phyloP scores from a whole-genome alignment of 2,797 vertebrate genomes.

The Pteropus rufus region DNA sequence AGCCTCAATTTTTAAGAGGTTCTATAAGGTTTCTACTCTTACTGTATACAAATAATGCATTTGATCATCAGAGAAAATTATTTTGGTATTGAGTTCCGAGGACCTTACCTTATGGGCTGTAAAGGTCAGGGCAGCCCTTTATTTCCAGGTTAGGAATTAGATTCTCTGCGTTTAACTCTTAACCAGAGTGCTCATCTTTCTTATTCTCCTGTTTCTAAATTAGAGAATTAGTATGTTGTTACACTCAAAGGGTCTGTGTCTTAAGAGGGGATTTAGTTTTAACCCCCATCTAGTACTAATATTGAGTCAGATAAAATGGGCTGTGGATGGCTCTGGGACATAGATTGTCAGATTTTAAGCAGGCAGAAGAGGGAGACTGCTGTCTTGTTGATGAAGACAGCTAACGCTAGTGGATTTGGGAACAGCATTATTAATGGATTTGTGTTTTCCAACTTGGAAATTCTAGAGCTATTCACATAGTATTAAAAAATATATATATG shows the following conservation, averaged over 20 bases:
- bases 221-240: not conserved
- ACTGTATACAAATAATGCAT: not conserved
- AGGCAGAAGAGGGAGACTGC: not conserved
- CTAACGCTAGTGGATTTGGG: not conserved
- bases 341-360: not conserved
- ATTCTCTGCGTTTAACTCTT: not conserved
- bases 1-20: not conserved
- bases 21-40: not conserved
- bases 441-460: not conserved
- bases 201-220: not conserved
- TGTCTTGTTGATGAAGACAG: not conserved
- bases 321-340: not conserved
- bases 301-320: not conserved
- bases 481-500: not conserved
- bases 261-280: not conserved
- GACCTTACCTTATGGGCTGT: not conserved
- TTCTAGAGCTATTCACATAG: not conserved
- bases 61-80: slow-evolving; percentile 17
- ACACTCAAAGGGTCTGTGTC: not conserved
- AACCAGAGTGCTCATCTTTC: not conserved
- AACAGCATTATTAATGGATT: not conserved
- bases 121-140: not conserved
- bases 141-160: not conserved
- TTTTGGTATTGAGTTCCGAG: not conserved
- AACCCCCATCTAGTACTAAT: not conserved